Conservation (phyloP, 1,140 invertebrate species). For the Eufriesea mexicana region DNA sequence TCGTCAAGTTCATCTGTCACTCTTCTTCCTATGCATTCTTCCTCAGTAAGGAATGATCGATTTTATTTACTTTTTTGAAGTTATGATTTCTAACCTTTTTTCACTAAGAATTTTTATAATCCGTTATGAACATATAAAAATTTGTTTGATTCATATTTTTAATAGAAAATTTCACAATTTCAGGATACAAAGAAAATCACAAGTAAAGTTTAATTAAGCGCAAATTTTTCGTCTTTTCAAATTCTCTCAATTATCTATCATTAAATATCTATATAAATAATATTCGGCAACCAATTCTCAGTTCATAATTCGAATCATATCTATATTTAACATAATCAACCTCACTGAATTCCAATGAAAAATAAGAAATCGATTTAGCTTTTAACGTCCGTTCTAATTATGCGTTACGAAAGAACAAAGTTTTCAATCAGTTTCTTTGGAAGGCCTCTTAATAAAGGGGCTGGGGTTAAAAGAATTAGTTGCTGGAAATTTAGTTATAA, state of each 20-base stretch:
- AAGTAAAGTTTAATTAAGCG: too few relatives aligned
- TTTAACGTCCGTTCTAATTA: neutral
- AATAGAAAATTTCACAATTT: too few relatives aligned
- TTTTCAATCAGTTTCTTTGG: neutral
- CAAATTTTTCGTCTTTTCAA: too few relatives aligned
- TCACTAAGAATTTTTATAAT: neutral
- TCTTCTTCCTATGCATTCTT: conserved; percentile 95
- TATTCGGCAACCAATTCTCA: neutral
- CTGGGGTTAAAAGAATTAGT: conserved; percentile 15
- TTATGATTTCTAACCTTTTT: neutral
- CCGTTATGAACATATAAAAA: neutral
- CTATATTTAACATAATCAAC: neutral
- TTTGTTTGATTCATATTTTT: too few relatives aligned
- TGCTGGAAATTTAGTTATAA: conserved; percentile 20
- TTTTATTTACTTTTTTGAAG: neutral
- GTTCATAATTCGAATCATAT: neutral
- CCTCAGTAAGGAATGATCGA: conserved; percentile 86
- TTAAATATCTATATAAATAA: too few relatives aligned
- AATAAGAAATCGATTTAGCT: neutral
- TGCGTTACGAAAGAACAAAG: neutral
- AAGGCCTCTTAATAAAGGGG: too few relatives aligned
- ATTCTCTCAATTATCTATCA: too few relatives aligned
- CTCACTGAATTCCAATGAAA: neutral
- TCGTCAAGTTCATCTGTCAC: conserved; percentile 97
- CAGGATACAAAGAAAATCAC: too few relatives aligned